Conservation (phyloP, 2,888 invertebrate species). For the Allygus modestus region DNA sequence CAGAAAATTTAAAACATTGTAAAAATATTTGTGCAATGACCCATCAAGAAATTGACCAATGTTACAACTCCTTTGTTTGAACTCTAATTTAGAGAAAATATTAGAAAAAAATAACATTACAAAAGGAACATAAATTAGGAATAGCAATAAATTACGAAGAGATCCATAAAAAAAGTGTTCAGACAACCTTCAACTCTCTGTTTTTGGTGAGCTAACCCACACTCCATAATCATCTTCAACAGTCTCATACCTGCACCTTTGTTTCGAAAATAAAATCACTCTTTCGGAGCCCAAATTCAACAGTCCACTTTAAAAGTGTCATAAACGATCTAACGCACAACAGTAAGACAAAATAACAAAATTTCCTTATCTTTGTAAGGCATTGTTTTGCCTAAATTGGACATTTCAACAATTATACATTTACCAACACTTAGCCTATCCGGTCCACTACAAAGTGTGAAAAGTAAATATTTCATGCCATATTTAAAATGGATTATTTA, state of each 20-base stretch:
- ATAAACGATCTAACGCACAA: conserved; percentile 33
- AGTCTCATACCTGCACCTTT: conserved; percentile 15
- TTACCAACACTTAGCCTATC: conserved; percentile 21
- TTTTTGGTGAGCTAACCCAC: background rate
- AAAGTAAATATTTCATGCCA: no score
- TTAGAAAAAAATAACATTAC: background rate
- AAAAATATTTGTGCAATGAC: background rate
- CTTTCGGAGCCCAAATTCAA: conserved; percentile 2
- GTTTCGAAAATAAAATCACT: conserved; percentile 42
- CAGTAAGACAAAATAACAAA: conserved; percentile 39
- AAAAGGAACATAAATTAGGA: conserved; percentile 52
- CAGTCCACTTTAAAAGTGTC: conserved; percentile 46
- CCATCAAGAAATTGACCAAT: conserved; percentile 52
- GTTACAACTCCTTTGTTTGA: background rate
- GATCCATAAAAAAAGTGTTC: conserved; percentile 9
- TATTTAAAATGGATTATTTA: no score
- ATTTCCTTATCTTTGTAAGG: conserved; percentile 31
- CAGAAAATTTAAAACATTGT: no score
- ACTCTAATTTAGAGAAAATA: background rate
- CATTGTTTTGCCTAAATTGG: conserved; percentile 3
- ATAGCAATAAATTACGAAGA: conserved; percentile 28
- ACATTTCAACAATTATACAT: conserved; percentile 20
- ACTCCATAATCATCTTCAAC: background rate
- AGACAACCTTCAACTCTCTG: conserved; percentile 23
- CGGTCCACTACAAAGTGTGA: background rate